A percentile compares a stretch with the other conserved stretches of the same genome.
phyloP scores from a whole-genome alignment of 2,888 invertebrate species.

The Tillus elongatus region DNA sequence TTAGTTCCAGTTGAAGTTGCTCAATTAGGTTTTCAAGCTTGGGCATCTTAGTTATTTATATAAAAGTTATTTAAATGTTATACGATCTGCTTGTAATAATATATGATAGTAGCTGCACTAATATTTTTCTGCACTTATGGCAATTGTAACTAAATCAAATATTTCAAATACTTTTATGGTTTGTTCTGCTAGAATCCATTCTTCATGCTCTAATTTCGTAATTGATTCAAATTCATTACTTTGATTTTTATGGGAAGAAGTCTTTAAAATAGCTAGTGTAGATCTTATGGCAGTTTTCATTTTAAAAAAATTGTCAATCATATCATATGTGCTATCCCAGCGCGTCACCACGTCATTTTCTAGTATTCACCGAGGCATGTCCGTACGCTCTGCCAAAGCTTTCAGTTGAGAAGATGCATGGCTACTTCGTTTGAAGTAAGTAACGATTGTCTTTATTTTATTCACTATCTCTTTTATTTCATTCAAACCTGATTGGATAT shows the following conservation, averaged over 20 bases:
- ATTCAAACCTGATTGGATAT: slow-evolving; percentile 22
- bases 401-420: slow-evolving; percentile 14
- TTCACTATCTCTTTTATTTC: slow-evolving; percentile 11
- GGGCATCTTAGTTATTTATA: slow-evolving; percentile 9
- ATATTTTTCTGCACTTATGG: slow-evolving; percentile 5
- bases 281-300: background rate
- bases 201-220: background rate
- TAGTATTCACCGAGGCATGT: slow-evolving; percentile 14
- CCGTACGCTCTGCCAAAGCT: slow-evolving; percentile 14
- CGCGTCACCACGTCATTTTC: slow-evolving; percentile 17
- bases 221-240: background rate
- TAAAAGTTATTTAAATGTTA: slow-evolving; percentile 2
- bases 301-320: background rate
- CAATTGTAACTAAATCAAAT: slow-evolving; percentile 2
- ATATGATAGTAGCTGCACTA: slow-evolving; percentile 4
- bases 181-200: slow-evolving; percentile 9
- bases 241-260: background rate
- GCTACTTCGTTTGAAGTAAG: slow-evolving; percentile 15
- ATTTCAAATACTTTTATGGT: slow-evolving; percentile 8
- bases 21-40: slow-evolving; percentile 14
- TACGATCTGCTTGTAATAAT: slow-evolving; percentile 4
- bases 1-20: slow-evolving; percentile 13
- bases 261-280: slow-evolving; percentile 3
- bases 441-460: slow-evolving; percentile 20
- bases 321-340: slow-evolving; percentile 9